Evolutionary conservation across 2,888 invertebrate genomes (phyloP).

Genomic region (Esperia sulphurella): DNA sequence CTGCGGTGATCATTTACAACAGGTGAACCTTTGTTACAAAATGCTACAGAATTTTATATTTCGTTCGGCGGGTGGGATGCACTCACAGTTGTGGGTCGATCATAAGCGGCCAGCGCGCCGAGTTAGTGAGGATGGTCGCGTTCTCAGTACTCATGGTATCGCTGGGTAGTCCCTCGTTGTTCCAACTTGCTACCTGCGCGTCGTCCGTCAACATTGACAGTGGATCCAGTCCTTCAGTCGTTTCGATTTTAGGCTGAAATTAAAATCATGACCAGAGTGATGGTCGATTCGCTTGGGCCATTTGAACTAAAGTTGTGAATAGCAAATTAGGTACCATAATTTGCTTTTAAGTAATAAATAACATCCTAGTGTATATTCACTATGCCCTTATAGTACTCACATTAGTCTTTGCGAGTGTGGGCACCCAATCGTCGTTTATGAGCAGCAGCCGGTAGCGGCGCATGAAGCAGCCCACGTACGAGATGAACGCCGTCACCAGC

Average conservation of each 20-base stretch:
- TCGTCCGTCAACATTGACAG: constrained; percentile 92
- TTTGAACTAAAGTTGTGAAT: not conserved
- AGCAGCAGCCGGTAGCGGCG: constrained; percentile 89
- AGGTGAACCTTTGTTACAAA: no score
- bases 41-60: no score
- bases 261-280: not conserved
- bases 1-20: no score
- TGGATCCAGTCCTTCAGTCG: constrained; percentile 88
- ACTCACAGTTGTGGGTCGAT: constrained; percentile 92
- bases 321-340: not conserved
- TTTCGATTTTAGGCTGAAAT: constrained; percentile 84
- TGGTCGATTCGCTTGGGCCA: not conserved
- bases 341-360: no score
- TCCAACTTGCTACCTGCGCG: constrained; percentile 95
- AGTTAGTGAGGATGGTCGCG: constrained; percentile 93
- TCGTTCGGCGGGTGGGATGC: not conserved
- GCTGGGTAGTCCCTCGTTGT: constrained; percentile 94
- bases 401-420: constrained; percentile 84
- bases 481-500: constrained; percentile 94
- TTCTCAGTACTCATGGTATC: constrained; percentile 97
- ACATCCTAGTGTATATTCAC: no score
- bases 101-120: constrained; percentile 95
- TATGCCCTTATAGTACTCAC: constrained; percentile 47
- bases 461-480: constrained; percentile 96
- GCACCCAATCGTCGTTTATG: constrained; percentile 88